Evolutionary conservation across 2,888 invertebrate genomes (phyloP).

Genomic region (Ethmia dodecea): DNA sequence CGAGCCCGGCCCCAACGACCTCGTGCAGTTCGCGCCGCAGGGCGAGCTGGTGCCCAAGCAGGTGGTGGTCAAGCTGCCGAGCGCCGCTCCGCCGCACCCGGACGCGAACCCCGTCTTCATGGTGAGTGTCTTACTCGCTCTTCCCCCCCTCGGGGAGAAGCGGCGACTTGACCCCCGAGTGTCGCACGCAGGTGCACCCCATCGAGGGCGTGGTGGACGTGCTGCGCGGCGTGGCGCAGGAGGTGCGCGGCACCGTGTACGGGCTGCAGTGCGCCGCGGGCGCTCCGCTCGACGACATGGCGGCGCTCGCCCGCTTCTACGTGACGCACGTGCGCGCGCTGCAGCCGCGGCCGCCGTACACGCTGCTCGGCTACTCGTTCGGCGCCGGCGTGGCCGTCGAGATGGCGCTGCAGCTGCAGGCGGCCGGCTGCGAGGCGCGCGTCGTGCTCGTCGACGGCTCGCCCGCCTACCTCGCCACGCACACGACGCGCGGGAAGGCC

Average conservation of each 20-base stretch:
- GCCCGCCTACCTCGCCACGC: conserved; percentile 87
- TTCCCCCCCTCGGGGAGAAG: conserved; percentile 10
- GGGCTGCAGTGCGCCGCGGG: conserved; percentile 92
- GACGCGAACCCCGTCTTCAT: conserved; percentile 79
- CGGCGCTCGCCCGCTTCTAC: conserved; percentile 85
- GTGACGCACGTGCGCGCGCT: conserved; percentile 84
- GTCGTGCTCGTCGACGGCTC: conserved; percentile 94
- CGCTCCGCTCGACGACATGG: conserved; percentile 85
- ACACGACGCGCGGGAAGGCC: conserved; percentile 82
- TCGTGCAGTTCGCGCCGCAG: conserved; percentile 54
- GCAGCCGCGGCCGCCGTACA: conserved; percentile 90
- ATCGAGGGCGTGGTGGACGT: conserved; percentile 91
- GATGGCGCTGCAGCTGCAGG: conserved; percentile 91
- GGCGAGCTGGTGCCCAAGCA: conserved; percentile 86
- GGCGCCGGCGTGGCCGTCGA: conserved; percentile 97
- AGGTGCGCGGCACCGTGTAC: conserved; percentile 86
- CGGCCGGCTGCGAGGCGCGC: conserved; percentile 70
- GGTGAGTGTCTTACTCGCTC: too few relatives aligned
- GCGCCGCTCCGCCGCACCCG: conserved; percentile 57
- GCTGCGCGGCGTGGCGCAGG: conserved; percentile 83
- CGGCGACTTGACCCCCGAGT: too few relatives aligned
- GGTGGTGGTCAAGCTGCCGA: conserved; percentile 82
- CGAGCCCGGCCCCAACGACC: conserved; percentile 15
- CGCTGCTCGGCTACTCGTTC: conserved; percentile 95
- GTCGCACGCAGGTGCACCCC: too few relatives aligned